Base-by-base conservation (phyloP, 2,113 vertebrate genomes). In the Natator depressus region DNA sequence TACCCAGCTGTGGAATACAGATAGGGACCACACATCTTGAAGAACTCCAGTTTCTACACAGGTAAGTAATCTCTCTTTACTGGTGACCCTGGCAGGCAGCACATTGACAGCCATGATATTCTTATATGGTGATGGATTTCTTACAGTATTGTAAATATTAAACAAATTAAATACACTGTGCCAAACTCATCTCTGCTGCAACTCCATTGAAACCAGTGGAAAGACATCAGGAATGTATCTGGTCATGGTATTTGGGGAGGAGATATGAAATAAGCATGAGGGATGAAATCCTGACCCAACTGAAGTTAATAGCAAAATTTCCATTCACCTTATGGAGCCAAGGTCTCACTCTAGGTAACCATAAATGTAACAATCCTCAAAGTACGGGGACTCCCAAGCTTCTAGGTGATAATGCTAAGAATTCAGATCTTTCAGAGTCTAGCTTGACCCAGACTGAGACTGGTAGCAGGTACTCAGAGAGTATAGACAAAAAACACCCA, bases 121-220 rank as follows among this genome's bases (percentile, higher is more conserved):
- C 90, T 96, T 1, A 8, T 93, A 46, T 31, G 46, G 80, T 86
- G 46, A 92, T 96, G 87, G 89, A 89, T 94, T 93, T 92, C 25
- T 91, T 96, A 95, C 95, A 95, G 53, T 89, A 51, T 62, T 89
- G 65, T 84, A 76, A 92, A 80, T 1, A 0, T 72, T 95, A 80
- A 89, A 75, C 49, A 84, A 86, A 84, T 89, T 25, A 80, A 82
- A 19, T n/a, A 42, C 19, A 10, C 20, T 22, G 8, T 38, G 72
- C 80, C 38, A 85, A 5, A 85, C 76, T 29, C 65, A 59, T 14
- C 88, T 93, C 10, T 87, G 76, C 78, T 47, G 16, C 17, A 79
- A 31, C 86, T 93, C n/a, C 31, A 3, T 5, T 88, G 79, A 75
- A 94, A 84, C 88, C 29, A 53, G 22, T 91, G 31, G 4, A 89